Evolutionary conservation across 2,888 invertebrate genomes (phyloP).

Genomic region (Pogonocherus hispidulus): DNA sequence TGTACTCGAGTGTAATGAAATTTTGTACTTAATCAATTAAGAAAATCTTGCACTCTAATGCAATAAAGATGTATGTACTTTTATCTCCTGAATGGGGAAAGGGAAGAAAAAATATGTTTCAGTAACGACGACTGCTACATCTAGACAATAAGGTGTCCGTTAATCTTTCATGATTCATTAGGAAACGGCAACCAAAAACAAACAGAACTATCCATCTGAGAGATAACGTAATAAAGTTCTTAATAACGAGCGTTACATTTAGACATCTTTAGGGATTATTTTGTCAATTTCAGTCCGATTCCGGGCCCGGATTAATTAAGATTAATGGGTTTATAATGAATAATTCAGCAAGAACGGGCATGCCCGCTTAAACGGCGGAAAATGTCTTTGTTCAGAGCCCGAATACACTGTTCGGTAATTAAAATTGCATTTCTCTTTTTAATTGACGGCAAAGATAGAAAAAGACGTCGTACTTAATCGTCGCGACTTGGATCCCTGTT

Average conservation of each 20-base stretch:
- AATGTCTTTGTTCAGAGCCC: constrained; percentile 43
- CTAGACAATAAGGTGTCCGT: not conserved
- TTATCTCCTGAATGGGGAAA: no score
- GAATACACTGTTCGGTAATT: constrained; percentile 25
- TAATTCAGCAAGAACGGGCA: constrained; percentile 41
- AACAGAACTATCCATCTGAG: constrained; percentile 1
- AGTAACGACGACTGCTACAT: not conserved
- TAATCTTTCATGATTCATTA: constrained; percentile 24
- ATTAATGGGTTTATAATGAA: constrained; percentile 49
- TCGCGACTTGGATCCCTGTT: constrained; percentile 4
- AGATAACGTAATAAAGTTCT: constrained; percentile 29
- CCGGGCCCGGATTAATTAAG: constrained; percentile 44
- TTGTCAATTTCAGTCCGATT: constrained; percentile 45
- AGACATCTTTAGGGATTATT: constrained; percentile 42
- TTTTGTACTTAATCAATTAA: no score
- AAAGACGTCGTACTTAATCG: constrained; percentile 8
- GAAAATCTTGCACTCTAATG: no score
- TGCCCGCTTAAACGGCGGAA: constrained; percentile 36
- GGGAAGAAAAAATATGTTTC: no score
- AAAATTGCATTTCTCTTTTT: constrained; percentile 33
- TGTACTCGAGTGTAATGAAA: no score
- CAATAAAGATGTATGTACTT: no score
- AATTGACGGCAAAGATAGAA: constrained; percentile 21
- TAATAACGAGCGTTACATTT: constrained; percentile 34
- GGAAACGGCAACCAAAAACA: constrained; percentile 11